Base-by-base conservation (phyloP, 2,888 invertebrate genomes). In the Sipha maydis region DNA sequence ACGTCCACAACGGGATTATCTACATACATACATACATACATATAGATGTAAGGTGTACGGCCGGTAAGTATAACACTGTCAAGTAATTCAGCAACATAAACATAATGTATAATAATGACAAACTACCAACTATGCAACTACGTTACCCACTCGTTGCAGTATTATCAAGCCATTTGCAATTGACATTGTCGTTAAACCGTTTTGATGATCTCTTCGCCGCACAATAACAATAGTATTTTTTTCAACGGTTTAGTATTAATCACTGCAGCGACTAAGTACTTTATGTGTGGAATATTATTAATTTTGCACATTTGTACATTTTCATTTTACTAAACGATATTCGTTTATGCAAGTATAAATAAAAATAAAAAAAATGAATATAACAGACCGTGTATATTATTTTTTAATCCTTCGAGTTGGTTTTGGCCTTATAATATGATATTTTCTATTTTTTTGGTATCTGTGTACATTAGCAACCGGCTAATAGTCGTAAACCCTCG, bases 391-490 rank as follows among this genome's bases (percentile, higher is more conserved):
- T n/a, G 9, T n/a, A n/a, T 31, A 3, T 31, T 71, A 28, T 71
- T 31, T 71, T 69, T 69, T 69, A 14, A 71, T 71, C 28, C 67
- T n/a, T 17, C 21, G 21, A 28, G 17, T 31, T 17, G 11, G 31
- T 71, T 71, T 71, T 11, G 28, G 28, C 28, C 17, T 28, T 77
- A 77, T 19, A 77, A 77, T 54, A 77, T 48, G 25, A 31, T 56
- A 54, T 31, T 79, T 79, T 54, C 21, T 41, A 61, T 54, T 48
- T 73, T 83, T 54, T 75, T 56, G 8, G 78, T 80, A 54, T 86
- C 21, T 80, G 86, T 88, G 86, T 88, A 88, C 86, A 88, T 88
- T 88, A 88, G 86, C 86, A 86, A 86, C 86, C 86, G 17, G 76
- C 84, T 85, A 85, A 85, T 85, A 85, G 76, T 61, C 61, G 61